Base-by-base conservation (phyloP, 2,888 invertebrate species). In the Lepidocyrtoides sp. region DNA sequence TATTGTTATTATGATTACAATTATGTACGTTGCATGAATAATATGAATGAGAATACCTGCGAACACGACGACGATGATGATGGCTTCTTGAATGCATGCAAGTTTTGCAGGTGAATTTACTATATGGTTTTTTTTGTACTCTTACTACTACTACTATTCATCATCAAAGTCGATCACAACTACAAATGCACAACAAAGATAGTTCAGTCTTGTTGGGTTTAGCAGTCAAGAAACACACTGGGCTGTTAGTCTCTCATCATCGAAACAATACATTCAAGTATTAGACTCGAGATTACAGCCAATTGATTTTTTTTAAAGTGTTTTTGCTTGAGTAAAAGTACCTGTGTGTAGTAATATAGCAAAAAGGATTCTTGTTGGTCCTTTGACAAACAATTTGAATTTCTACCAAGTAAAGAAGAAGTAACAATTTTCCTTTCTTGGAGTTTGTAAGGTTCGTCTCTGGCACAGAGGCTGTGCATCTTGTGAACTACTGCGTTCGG, bases 131-230 rank as follows among this genome's bases (percentile, higher is more conserved):
- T 32, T 29, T 32, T 7, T 66, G n/a, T 66, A 10, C 7, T 66
- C 32, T n/a, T n/a, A n/a, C n/a, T n/a, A n/a, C 10, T 66, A 66
- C 32, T 66, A 66, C 32, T 66, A 29, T 32, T 66, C 66, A 66
- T 66, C 17, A 66, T 66, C 66, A 66, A 66, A 85, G 72, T 72
- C 84, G 54, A 85, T 72, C 84, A 85, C 84, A 51, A 51, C 66
- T 66, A 66, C 66, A 85, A n/a, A n/a, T n/a, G n/a, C n/a, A n/a
- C 44, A 69, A 85, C 69, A 85, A 85, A 85, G 84, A 69, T 85
- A 72, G 51, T 77, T 86, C 86, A 86, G 86, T 86, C 86, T 86
- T 51, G 77, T 86, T 86, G 86, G 77, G 86, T 86, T 86, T 86
- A 75, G 86, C 86, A 86, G 86, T 86, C 86, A 86, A 72, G 86